Percentiles rank a stretch among this genome's conserved stretches.
Conservation (phyloP, 2,888 invertebrate species). For the Neuroscelio doddi region DNA sequence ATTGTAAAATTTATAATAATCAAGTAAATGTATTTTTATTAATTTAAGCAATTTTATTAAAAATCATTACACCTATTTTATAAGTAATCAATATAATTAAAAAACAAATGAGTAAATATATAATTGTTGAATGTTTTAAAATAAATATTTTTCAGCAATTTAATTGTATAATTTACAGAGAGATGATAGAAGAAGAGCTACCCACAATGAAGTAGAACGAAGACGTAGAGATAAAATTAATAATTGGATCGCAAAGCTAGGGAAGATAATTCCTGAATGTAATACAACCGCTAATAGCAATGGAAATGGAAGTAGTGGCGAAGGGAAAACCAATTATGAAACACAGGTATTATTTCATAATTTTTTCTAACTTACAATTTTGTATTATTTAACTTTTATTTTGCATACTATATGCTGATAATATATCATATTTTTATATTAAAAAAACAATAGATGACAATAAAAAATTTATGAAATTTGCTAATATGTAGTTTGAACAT, state of each 20-base stretch:
- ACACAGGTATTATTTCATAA: conserved; percentile 60
- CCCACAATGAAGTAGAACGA: conserved; percentile 96
- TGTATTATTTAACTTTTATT: conserved; percentile 6
- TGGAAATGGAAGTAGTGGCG: conserved; percentile 62
- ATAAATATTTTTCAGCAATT: conserved; percentile 45
- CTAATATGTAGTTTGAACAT: too few relatives aligned
- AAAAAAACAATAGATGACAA: too few relatives aligned
- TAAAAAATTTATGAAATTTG: too few relatives aligned
- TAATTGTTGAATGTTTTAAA: background rate
- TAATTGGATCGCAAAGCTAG: conserved; percentile 94
- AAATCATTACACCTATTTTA: too few relatives aligned
- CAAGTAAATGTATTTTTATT: too few relatives aligned
- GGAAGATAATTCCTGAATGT: conserved; percentile 89
- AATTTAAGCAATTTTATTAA: too few relatives aligned
- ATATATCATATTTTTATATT: too few relatives aligned
- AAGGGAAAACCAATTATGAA: conserved; percentile 69
- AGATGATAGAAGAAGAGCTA: conserved; percentile 91
- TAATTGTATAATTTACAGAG: conserved; percentile 74
- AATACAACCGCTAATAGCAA: conserved; percentile 61
- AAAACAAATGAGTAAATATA: background rate
- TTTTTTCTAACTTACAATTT: conserved; percentile 4
- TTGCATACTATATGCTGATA: too few relatives aligned
- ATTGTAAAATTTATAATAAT: too few relatives aligned
- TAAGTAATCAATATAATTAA: too few relatives aligned
- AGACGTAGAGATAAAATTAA: conserved; percentile 96